These are phyloP conservation scores for Pristionchus entomophagus DNA, from an alignment of 2,888 invertebrate species.

Conservation along the genomic window DNA sequence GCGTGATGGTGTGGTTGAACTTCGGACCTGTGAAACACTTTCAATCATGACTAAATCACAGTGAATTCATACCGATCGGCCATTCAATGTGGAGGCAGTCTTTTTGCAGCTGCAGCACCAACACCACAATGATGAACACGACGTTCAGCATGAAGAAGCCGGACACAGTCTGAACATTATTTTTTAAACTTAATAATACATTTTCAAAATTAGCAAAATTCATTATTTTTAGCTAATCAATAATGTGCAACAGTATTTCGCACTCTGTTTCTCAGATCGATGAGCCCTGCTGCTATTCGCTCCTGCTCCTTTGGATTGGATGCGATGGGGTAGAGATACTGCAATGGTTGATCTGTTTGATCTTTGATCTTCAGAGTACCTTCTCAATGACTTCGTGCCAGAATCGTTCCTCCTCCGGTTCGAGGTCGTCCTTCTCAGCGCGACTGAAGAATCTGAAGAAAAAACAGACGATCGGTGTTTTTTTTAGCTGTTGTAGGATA, in stretches of 20 bases:
- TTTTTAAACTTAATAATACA: too few relatives aligned
- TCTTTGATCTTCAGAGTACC: constrained; percentile 58
- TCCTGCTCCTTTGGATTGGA: constrained; percentile 83
- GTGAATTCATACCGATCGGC: constrained; percentile 81
- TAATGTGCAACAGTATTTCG: too few relatives aligned
- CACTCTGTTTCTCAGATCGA: constrained; percentile 93
- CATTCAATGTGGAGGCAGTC: constrained; percentile 95
- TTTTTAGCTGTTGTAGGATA: not conserved
- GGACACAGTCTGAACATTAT: constrained; percentile 82
- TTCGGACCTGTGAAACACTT: constrained; percentile 61
- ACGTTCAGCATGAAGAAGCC: constrained; percentile 99
- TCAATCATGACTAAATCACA: not conserved
- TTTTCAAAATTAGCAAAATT: too few relatives aligned
- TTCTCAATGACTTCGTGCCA: constrained; percentile 95
- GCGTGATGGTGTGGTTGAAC: constrained; percentile 72
- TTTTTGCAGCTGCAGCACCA: constrained; percentile 98
- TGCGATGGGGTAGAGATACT: constrained; percentile 90
- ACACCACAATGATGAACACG: constrained; percentile 97
- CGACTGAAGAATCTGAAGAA: constrained; percentile 79
- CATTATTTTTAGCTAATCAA: too few relatives aligned
- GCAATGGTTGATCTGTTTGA: not conserved
- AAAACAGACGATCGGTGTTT: not conserved
- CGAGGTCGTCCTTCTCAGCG: constrained; percentile 90
- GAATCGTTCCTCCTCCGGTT: constrained; percentile 87
- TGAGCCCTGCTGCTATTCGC: constrained; percentile 82